Evolutionary conservation across 2,113 vertebrate genomes (phyloP), one percentile per base, ranked within the genome.

Genomic region (Raphicerus campestris): DNA sequence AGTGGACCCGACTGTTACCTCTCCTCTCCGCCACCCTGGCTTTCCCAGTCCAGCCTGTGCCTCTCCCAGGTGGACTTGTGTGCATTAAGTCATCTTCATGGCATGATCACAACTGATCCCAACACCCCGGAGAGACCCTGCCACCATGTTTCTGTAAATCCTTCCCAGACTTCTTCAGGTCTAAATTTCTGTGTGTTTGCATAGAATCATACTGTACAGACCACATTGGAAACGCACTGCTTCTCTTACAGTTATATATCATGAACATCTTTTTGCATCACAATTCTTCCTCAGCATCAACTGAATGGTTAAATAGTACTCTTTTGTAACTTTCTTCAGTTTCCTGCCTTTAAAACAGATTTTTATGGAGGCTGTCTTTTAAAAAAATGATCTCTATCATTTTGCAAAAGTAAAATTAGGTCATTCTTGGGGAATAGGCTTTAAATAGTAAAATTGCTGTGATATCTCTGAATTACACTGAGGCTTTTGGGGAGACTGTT

Each of bases 331-430:
- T 90, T 58, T 66, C 11, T 93, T 93, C 89, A 24, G 61, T 89
- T 32, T 82, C 84, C 49, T 75, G 13, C 22, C 49, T 93, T 92
- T 88, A 83, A 89, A 87, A 87, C 22, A 55, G 58, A 81, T 49
- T 90, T 93, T 60, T 53, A 14, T 73, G 22, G 91, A 91, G 20
- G 19, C 47, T 70, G 0, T 35, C 53, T 63, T 89, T 86, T 28
- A 55, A 56, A 56, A 87, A 53, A 53, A 51, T 7, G 11, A 60
- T 47, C 51, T 2, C 61, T 17, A 0, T 83, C 84, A 55, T 26
- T 91, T 87, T 94, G 32, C 45, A 80, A 45, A 95, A 86, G 51
- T 75, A 63, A 96, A 86, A 88, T 94, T 73, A 55, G 42, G 28
- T 85, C 6, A 0, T 30, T 83, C 47, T 42, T 32, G 13, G 55